Evolutionary conservation across 2,113 vertebrate species (phyloP).

Genomic region (Pogona vitticeps): DNA sequence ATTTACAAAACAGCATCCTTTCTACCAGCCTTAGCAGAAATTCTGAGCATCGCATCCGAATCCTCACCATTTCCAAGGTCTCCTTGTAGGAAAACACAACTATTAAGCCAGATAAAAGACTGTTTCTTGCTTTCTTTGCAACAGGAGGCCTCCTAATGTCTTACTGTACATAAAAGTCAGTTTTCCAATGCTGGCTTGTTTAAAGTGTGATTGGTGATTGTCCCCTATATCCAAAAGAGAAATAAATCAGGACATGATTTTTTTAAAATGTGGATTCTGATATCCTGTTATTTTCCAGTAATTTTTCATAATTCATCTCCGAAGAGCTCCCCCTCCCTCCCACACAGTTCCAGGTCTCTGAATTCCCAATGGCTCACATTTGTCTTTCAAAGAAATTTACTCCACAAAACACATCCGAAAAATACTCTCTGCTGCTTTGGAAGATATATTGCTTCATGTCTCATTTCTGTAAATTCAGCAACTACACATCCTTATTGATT

Average conservation of each 20-base stretch:
- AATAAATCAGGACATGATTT: not conserved
- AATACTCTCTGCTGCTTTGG: not conserved
- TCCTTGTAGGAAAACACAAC: no score
- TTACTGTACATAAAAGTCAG: not conserved
- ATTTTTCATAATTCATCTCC: not conserved
- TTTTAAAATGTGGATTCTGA: not conserved
- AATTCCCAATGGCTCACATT: not conserved
- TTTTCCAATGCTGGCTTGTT: not conserved
- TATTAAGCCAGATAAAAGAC: no score
- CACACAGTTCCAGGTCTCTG: not conserved
- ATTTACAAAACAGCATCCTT: no score
- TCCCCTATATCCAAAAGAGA: not conserved
- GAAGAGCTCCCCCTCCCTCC: no score
- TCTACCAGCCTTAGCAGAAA: no score
- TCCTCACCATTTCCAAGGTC: no score
- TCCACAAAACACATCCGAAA: not conserved
- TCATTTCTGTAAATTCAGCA: slow-evolving; percentile 15
- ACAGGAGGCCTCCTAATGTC: no score
- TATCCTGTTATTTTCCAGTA: not conserved
- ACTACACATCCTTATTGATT: slow-evolving; percentile 5
- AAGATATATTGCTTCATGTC: slow-evolving; percentile 20
- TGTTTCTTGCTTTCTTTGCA: no score
- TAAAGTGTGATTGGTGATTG: not conserved
- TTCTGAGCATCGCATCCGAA: no score
- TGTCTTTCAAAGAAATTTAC: slow-evolving; percentile 3